phyloP scores from a whole-genome alignment of 2,888 invertebrate species.

The Drosophila nigritarsus region DNA sequence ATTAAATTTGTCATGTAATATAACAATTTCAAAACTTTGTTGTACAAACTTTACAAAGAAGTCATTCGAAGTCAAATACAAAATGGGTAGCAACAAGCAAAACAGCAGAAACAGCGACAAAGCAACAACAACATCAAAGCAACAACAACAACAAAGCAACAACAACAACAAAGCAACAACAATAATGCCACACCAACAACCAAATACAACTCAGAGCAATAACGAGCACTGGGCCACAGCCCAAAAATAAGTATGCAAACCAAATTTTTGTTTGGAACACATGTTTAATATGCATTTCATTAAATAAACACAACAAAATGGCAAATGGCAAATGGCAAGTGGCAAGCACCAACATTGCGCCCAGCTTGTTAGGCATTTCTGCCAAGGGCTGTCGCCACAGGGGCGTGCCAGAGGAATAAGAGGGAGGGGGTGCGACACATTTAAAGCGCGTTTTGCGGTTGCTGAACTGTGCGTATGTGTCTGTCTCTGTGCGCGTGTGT shows the following conservation, averaged over 20 bases:
- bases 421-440: slow-evolving; percentile 31
- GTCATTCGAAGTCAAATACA: slow-evolving; percentile 61
- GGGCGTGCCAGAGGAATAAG: neutral
- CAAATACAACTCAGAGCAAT: neutral
- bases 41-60: slow-evolving; percentile 37
- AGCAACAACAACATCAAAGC: neutral
- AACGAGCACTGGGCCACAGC: neutral
- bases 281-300: slow-evolving; percentile 77
- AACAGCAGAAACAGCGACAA: neutral
- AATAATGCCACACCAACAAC: neutral
- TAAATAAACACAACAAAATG: slow-evolving; percentile 69
- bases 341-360: slow-evolving; percentile 30
- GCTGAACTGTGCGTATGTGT: slow-evolving; percentile 30
- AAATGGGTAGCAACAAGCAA: neutral
- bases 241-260: slow-evolving; percentile 50
- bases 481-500: slow-evolving; percentile 17
- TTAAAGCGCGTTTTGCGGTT: slow-evolving; percentile 67
- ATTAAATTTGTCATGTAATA: neutral
- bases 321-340: slow-evolving; percentile 39
- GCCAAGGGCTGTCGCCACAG: neutral
- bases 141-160: neutral
- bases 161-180: neutral
- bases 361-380: slow-evolving; percentile 40
- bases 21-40: neutral
- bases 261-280: slow-evolving; percentile 50